These are phyloP conservation scores for Hesperophylax magnus DNA, from an alignment of 1,140 invertebrate species.

Conservation along the genomic window DNA sequence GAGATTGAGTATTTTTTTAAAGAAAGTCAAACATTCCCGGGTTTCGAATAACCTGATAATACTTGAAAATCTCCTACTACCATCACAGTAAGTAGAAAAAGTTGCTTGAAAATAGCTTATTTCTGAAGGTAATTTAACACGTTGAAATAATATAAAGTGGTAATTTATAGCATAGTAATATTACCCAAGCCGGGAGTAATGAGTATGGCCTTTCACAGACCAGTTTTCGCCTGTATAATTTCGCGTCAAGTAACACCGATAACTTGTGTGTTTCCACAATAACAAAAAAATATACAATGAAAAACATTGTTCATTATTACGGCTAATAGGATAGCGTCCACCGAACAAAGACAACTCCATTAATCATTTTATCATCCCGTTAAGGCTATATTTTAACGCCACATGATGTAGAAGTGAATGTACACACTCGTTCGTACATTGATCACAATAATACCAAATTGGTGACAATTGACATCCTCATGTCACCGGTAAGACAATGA, in stretches of 20 bases:
- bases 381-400: conserved; percentile 25
- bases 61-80: too few species aligned
- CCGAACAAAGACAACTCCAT: conserved; percentile 17
- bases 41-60: too few species aligned
- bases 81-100: too few species aligned
- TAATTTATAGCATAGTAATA: background rate
- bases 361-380: conserved; percentile 33
- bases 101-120: too few species aligned
- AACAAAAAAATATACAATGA: background rate
- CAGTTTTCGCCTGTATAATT: background rate
- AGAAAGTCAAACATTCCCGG: too few species aligned
- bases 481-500: conserved; percentile 21
- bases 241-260: background rate
- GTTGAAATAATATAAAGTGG: too few species aligned
- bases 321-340: conserved; percentile 18
- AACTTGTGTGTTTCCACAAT: background rate
- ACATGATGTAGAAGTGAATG: background rate
- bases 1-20: too few species aligned
- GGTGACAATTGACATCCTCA: conserved; percentile 28
- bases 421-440: background rate
- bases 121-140: too few species aligned
- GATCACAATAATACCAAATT: conserved; percentile 19
- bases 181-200: too few species aligned
- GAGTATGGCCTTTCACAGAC: too few species aligned
- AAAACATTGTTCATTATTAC: conserved; percentile 11